Evolutionary conservation across 1,140 invertebrate genomes (phyloP), one percentile per base, ranked within the genome.

Genomic region (Pemphigus obesinymphae): DNA sequence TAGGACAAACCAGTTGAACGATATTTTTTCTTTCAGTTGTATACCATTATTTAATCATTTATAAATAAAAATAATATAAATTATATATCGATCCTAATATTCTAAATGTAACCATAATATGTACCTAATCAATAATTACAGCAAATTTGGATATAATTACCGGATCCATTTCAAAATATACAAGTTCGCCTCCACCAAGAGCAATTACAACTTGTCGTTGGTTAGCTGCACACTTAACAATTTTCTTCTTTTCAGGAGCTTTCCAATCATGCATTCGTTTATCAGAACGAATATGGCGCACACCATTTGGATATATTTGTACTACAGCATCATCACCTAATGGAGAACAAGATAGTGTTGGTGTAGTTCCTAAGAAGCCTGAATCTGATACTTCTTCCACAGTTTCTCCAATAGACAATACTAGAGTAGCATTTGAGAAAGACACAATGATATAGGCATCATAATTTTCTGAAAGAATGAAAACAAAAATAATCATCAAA

Each of bases 371-470:
- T 73, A 99, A 89, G 87, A 99, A 99, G 45, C 98, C 98, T 73
- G 97, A 99, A 89, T 99, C 98, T 8, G 97, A 98, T 1, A 99
- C 98, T 94, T 99, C 98, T 88, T 99, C 98, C 45, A 99, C 98
- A 83, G 97, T 99, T 88, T 99, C 98, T 84, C 98, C 98, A 87
- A 99, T 99, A 84, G 96, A 98, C 84, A 99, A 90, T 82, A 99
- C 98, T 84, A 99, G 90, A 37, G 98, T 99, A 82, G 98, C 98
- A 89, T 99, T 99, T 53, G 99, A 94, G 92, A 99, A 99, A 61
- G 98, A 99, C 83, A 99, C 98, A 87, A 99, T 97, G 90, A 99
- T 99, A 89, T 99, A 99, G 61, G 98, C 96, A 92, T 99, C 98
- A 91, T 91, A 99, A 87, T 97, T 94, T 89, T 98, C 97, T 97